Evolutionary conservation across 2,797 vertebrate species (phyloP).

Genomic region (Apogon talboti): DNA sequence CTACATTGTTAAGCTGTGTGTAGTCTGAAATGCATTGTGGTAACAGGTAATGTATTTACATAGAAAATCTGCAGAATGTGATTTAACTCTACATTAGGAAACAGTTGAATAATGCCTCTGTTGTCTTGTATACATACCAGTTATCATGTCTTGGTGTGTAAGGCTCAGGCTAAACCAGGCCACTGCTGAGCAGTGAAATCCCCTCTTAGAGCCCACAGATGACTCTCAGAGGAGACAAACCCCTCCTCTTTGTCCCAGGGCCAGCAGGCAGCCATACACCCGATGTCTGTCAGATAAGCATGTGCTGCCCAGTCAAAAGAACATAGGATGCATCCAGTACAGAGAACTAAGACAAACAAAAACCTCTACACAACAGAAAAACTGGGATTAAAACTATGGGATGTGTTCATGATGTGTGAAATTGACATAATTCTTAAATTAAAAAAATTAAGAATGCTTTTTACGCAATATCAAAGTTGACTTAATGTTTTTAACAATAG

Average conservation of each 20-base stretch:
- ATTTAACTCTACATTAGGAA: constrained; percentile 23
- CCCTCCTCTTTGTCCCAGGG: constrained; percentile 54
- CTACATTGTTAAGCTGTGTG: no score
- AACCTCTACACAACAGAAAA: constrained; percentile 14
- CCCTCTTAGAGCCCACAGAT: constrained; percentile 61
- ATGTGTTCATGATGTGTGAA: constrained; percentile 15
- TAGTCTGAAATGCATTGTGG: no score
- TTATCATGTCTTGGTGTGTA: constrained; percentile 37
- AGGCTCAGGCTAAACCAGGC: constrained; percentile 52
- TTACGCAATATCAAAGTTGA: constrained; percentile 13
- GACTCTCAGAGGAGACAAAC: constrained; percentile 54
- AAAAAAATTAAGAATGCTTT: neutral
- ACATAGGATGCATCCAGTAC: constrained; percentile 1
- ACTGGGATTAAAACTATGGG: constrained; percentile 21
- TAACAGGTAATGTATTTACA: no score
- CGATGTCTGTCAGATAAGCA: constrained; percentile 63
- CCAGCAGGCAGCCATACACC: constrained; percentile 58
- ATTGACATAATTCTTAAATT: neutral
- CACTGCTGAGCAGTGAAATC: constrained; percentile 66
- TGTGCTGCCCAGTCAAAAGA: constrained; percentile 36
- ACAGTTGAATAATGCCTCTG: constrained; percentile 13
- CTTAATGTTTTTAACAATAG: constrained; percentile 51
- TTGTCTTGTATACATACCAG: constrained; percentile 16
- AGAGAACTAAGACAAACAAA: constrained; percentile 4
- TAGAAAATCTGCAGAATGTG: constrained; percentile 3